Evolutionary conservation across 1,140 invertebrate species (phyloP).

Genomic region (Drosophila ironensis): DNA sequence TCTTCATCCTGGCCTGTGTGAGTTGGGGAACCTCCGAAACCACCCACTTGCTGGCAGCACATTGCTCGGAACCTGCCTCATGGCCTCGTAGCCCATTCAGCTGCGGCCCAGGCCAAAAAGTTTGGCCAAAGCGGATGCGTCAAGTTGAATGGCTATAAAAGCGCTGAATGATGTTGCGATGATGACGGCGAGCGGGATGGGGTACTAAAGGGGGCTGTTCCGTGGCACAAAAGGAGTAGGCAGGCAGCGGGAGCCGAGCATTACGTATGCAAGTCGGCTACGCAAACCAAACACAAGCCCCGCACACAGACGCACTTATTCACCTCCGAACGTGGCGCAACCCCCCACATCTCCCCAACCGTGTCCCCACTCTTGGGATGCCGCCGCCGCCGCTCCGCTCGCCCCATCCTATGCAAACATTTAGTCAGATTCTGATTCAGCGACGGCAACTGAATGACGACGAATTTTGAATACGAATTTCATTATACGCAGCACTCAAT

Average conservation of each 20-base stretch:
- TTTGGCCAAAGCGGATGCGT: conserved; percentile 70
- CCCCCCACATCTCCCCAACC: neutral
- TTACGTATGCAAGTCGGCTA: conserved; percentile 79
- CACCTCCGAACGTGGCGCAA: conserved; percentile 17
- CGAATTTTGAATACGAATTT: conserved; percentile 80
- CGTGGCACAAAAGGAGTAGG: neutral
- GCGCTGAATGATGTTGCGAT: conserved; percentile 67
- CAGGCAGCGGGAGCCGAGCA: conserved; percentile 17
- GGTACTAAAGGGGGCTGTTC: neutral
- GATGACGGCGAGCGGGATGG: conserved; percentile 10
- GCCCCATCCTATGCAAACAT: conserved; percentile 46
- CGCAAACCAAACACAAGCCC: conserved; percentile 56
- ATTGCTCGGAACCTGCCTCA: conserved; percentile 19
- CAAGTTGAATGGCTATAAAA: conserved; percentile 78
- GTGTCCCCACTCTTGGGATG: too few species aligned
- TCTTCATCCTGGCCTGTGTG: neutral
- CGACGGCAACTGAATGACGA: conserved; percentile 62
- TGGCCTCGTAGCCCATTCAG: conserved; percentile 28
- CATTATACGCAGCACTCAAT: conserved; percentile 77
- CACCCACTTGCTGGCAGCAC: conserved; percentile 25
- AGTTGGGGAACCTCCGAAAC: conserved; percentile 13
- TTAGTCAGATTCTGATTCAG: conserved; percentile 57
- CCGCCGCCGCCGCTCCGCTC: neutral
- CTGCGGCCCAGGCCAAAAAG: conserved; percentile 48
- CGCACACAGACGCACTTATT: conserved; percentile 16